Evolutionary conservation across 2,113 vertebrate species (phyloP), one percentile per base, ranked within the genome.

Genomic region (Sclerurus mexicanus): DNA sequence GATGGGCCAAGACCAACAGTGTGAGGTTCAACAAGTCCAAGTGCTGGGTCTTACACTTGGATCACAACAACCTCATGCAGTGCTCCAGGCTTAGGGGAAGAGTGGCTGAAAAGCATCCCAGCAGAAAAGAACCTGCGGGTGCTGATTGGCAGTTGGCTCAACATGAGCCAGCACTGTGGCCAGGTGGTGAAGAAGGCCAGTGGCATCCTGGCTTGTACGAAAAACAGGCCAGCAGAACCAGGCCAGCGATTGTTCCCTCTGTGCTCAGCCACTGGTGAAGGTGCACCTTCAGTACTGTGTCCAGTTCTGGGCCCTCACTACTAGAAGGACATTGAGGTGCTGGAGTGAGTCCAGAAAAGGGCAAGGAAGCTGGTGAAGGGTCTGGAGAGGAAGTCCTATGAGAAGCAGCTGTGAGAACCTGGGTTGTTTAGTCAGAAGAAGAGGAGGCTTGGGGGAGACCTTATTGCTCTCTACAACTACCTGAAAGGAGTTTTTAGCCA

Each of bases 61-160:
- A 40, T 55, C 40, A 47, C 55, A 47, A 25, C 25, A 75, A 47
- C 21, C 21, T 17, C 21, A 47, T 8, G 21, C 9, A 83, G 17
- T 14, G 21, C 39, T 31, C 9, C 25, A 62, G 33, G 55, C 30
- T 76, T 40, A 20, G 14, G 4, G n/a, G 20, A 31, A 67, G n/a
- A 46, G 17, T 7, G 17, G 5, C n/a, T 83, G 47, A 25, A 62
- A 76, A 76, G 40, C 1, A 31, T 21, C 17, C 17, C 39, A 76
- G 47, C 0, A 0, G 39, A 47, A 75, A 76, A 68, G 39, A 21
- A 55, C 14, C 14, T 47, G 40, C 6, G 21, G 17, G 30, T 2
- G 0, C 62, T 62, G 30, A 14, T 47, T 9, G 58, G 35, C 21
- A 83, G 46, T 30, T 33, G 46, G n/a, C 39, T 2, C 1, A 68